phyloP scores from a whole-genome alignment of 1,140 invertebrate species.

The Dendrolimus punctatus region DNA sequence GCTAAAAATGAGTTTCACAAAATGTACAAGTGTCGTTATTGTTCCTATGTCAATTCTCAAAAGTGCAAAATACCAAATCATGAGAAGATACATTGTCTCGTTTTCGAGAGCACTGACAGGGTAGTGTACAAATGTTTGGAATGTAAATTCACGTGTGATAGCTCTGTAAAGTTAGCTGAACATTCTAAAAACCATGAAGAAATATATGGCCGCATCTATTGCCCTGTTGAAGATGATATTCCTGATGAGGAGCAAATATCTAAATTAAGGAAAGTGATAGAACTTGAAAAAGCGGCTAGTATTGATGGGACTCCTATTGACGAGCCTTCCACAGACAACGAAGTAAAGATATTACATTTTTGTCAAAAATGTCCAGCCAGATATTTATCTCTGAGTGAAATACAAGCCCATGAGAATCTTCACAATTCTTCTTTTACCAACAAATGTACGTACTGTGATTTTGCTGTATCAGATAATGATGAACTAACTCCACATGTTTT shows the following conservation, averaged over 20 bases:
- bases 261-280: slow-evolving; percentile 71
- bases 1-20: slow-evolving; percentile 81
- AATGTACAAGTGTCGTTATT: slow-evolving; percentile 89
- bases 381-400: slow-evolving; percentile 77
- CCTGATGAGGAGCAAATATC: slow-evolving; percentile 79
- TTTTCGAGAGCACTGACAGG: slow-evolving; percentile 64
- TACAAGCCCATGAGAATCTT: slow-evolving; percentile 78
- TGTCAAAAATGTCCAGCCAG: slow-evolving; percentile 83
- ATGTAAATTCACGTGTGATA: slow-evolving; percentile 87
- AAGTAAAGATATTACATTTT: slow-evolving; percentile 70
- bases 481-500: slow-evolving; percentile 82
- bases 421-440: slow-evolving; percentile 77
- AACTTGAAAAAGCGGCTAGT: slow-evolving; percentile 39
- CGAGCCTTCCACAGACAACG: slow-evolving; percentile 29
- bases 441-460: slow-evolving; percentile 85
- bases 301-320: slow-evolving; percentile 33
- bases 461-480: slow-evolving; percentile 79
- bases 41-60: slow-evolving; percentile 86
- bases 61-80: slow-evolving; percentile 89
- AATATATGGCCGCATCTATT: slow-evolving; percentile 79
- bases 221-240: slow-evolving; percentile 76
- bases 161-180: slow-evolving; percentile 80
- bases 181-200: slow-evolving; percentile 86
- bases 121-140: slow-evolving; percentile 76
- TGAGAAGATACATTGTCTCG: slow-evolving; percentile 85